phyloP scores from a whole-genome alignment of 2,797 vertebrate species.

The Sandelia bainsii region DNA sequence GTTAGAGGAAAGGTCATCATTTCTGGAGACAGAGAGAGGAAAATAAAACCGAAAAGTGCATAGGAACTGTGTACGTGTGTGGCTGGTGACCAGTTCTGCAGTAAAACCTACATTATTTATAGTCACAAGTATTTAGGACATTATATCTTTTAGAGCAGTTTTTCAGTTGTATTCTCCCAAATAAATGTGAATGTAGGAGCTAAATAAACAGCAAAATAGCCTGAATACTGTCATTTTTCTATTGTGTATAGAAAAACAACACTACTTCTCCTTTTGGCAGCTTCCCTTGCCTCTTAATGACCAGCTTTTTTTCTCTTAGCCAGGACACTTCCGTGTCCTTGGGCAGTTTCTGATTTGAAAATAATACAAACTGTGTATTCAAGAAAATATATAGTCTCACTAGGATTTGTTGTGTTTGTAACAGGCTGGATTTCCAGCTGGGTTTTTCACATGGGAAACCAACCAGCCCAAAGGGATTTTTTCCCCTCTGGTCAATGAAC shows the following conservation, averaged over 20 bases:
- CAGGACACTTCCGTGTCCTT: conserved; percentile 69
- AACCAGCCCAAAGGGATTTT: conserved; percentile 15
- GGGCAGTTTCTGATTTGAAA: conserved; percentile 39
- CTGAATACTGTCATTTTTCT: conserved; percentile 6
- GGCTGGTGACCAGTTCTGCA: background rate
- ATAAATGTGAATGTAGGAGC: conserved; percentile 1
- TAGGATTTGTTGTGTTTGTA: conserved; percentile 28
- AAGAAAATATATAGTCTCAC: background rate
- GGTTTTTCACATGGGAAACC: conserved; percentile 41
- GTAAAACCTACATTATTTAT: conserved; percentile 17
- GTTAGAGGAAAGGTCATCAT: conserved; percentile 54
- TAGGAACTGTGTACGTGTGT: conserved; percentile 1
- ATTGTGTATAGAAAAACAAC: conserved; percentile 56
- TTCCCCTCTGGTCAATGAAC: conserved; percentile 42
- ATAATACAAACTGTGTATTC: conserved; percentile 30
- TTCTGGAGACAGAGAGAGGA: conserved; percentile 33
- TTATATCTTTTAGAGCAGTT: background rate
- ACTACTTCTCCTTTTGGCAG: conserved; percentile 76
- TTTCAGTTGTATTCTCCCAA: background rate
- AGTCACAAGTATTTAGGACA: conserved; percentile 9
- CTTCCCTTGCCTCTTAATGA: conserved; percentile 60
- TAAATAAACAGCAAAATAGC: conserved; percentile 12
- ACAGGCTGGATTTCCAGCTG: conserved; percentile 39
- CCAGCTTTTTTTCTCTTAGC: conserved; percentile 27
- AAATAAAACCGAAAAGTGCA: conserved; percentile 13